These are phyloP conservation scores for Dolichopus griseipennis DNA, from an alignment of 2,888 invertebrate species.

Conservation along the genomic window DNA sequence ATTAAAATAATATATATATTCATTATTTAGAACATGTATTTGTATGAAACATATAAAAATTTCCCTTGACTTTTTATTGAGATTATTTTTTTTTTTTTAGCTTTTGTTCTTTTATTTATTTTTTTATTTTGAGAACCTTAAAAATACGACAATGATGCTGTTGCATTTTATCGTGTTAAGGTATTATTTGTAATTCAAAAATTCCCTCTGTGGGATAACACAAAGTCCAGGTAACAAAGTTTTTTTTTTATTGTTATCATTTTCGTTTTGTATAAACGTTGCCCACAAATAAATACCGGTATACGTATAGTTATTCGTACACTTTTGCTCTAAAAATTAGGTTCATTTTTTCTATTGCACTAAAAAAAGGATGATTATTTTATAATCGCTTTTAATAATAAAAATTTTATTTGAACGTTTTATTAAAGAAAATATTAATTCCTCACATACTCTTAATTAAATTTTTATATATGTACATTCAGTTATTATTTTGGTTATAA, in stretches of 20 bases:
- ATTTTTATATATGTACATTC: too few species aligned
- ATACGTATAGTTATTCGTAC: background rate
- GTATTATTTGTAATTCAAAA: background rate
- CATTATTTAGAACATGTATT: too few species aligned
- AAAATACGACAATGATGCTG: background rate
- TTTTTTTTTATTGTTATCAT: background rate
- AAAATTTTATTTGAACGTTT: too few species aligned
- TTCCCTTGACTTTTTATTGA: background rate
- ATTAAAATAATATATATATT: too few species aligned
- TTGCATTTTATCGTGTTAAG: background rate
- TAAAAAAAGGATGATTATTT: too few species aligned
- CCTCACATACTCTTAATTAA: too few species aligned
- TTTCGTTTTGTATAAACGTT: background rate
- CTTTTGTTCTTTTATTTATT: too few species aligned
- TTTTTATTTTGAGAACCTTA: background rate
- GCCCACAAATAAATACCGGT: background rate
- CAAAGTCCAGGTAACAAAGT: background rate
- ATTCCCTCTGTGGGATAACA: background rate
- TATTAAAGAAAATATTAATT: too few species aligned
- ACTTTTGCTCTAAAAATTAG: background rate
- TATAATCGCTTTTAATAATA: too few species aligned
- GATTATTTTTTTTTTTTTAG: too few species aligned
- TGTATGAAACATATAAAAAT: background rate
- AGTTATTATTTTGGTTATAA: too few species aligned
- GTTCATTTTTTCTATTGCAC: too few species aligned